Evolutionary conservation across 2,113 vertebrate species (phyloP), one percentile per base, ranked within the genome.

Genomic region (Erpornis zantholeuca): DNA sequence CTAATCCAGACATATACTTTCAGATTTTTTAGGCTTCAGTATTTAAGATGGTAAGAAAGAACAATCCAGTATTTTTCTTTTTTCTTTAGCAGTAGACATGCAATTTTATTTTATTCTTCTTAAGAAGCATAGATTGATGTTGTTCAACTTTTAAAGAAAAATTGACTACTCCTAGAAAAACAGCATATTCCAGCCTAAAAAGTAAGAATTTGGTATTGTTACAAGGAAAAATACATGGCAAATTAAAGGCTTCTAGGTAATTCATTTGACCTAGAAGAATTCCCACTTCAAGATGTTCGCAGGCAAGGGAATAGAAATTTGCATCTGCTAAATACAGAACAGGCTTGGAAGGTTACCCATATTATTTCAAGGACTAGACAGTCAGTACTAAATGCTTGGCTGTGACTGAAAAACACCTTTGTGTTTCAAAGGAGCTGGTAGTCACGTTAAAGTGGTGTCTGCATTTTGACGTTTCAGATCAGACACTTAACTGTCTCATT

Each of bases 391-490:
- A 90, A 72, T 60, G 10, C 31, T 25, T 68, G 21, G 6, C 33
- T 60, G 7, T 27, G 29, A 20, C 28, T 92, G 36, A 91, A 81
- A 36, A 53, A 16, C 28, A 42, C 4, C 3, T 64, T 28, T 28
- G 18, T 53, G 9, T 16, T 76, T 57, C 54, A 65, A 72, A 61
- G n/a, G 5, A 80, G 7, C 19, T 60, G 13, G 5, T 45, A 21
- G 9, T 44, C 54, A 77, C 31, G 42, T 47, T 31, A 71, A 52
- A 16, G 12, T 24, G 11, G 13, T 3, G 5, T 24, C 11, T 42
- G 29, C 7, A 9, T 24, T 91, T 52, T 9, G 1, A 1, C 0
- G 0, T 29, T 76, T 82, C 65, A 17, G 20, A 64, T 12, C 6
- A 44, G n/a, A 9, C 19, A 72, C 4, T 5, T 16, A 49, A 19